Conservation (phyloP, 2,113 vertebrate genomes). For the Orycteropus afer region DNA sequence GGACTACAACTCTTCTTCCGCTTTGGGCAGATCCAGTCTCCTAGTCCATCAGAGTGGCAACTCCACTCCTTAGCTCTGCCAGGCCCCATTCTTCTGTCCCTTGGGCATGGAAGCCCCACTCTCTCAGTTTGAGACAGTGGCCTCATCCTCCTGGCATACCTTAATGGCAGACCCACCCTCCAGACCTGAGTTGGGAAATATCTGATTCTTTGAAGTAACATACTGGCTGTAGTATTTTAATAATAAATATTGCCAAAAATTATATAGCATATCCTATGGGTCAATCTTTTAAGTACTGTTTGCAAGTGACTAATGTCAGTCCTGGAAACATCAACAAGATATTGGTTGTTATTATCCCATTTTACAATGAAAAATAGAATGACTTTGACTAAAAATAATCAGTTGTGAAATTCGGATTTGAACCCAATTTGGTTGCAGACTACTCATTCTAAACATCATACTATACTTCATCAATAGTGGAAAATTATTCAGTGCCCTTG, state of each 20-base stretch:
- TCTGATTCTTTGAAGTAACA: no score
- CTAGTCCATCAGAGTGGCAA: no score
- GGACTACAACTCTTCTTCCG: no score
- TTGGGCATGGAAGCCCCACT: no score
- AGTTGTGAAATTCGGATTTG: background rate
- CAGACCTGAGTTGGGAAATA: no score
- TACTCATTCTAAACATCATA: background rate
- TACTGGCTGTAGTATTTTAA: background rate
- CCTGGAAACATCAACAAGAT: background rate
- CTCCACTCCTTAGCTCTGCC: no score
- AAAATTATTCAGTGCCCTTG: background rate
- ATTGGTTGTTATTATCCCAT: background rate
- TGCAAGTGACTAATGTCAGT: background rate
- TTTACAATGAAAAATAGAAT: background rate
- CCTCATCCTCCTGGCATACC: no score
- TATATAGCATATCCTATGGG: background rate
- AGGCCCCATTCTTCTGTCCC: no score
- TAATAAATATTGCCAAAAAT: background rate
- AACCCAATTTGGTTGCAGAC: background rate
- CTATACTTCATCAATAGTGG: background rate
- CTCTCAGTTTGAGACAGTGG: no score
- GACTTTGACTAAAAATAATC: no score
- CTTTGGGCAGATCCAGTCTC: no score
- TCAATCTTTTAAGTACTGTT: background rate
- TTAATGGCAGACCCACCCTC: no score